Evolutionary conservation across 2,113 vertebrate species (phyloP).

Genomic region (Mesoclemmys tuberculata): DNA sequence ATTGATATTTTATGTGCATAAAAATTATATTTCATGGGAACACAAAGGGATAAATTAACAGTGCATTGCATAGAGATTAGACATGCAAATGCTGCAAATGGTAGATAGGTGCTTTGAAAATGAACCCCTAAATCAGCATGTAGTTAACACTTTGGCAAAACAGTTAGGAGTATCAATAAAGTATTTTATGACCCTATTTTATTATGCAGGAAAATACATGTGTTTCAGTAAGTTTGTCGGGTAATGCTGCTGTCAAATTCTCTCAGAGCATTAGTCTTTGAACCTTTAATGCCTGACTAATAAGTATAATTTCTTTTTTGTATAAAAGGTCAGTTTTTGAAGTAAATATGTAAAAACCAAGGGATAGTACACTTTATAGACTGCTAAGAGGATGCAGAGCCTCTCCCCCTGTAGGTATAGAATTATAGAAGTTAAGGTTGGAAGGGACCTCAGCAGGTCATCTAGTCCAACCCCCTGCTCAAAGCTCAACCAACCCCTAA

Average conservation of each 20-base stretch:
- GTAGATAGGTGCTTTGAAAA: conserved; percentile 34
- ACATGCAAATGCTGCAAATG: conserved; percentile 51
- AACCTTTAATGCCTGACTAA: background rate
- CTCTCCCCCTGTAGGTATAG: background rate
- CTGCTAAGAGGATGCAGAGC: background rate
- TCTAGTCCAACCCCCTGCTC: too few relatives aligned
- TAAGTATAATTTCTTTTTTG: background rate
- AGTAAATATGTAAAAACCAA: background rate
- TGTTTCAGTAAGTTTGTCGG: background rate
- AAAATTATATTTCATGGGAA: conserved; percentile 63
- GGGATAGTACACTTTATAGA: background rate
- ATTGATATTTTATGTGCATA: conserved; percentile 66
- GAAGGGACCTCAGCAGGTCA: too few relatives aligned
- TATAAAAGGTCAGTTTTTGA: background rate
- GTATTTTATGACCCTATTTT: background rate
- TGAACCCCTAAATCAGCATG: conserved; percentile 23
- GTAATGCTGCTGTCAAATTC: background rate
- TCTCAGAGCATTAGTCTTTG: background rate
- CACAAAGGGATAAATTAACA: conserved; percentile 46
- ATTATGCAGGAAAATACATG: background rate
- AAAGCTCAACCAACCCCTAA: too few relatives aligned
- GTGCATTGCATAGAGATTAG: conserved; percentile 37
- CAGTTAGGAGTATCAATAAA: conserved; percentile 16
- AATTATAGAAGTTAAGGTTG: too few relatives aligned
- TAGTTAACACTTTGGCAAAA: conserved; percentile 45